Base-by-base conservation (phyloP, 1,140 invertebrate species). In the Hyles vespertilio region DNA sequence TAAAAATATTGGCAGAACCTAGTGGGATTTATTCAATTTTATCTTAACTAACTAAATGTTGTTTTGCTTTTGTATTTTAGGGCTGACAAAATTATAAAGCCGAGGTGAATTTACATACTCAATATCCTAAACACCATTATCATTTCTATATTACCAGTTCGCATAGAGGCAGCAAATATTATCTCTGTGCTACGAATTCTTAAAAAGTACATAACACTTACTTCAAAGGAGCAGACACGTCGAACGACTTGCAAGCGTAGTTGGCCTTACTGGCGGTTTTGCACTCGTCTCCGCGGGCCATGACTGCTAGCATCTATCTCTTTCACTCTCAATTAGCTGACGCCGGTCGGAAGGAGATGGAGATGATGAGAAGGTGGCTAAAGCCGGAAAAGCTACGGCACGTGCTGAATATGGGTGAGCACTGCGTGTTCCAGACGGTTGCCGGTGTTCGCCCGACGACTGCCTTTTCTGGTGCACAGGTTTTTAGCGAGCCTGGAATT, bases 351-450 rank as follows among this genome's bases (percentile, higher is more conserved):
- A 73, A 63, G 72, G 59, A 65, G 78, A 75, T 81, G 78, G 69
- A 67, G 76, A 77, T 74, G 77, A 69, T 57, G 68, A 48, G 63
- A 58, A 53, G 51, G 58, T 49, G 48, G 2, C 43, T 32, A 22
- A 22, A 45, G 65, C 47, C 7, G 55, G 55, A 10, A 50, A 33
- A 90, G 81, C 92, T 95, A 96, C 51, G 94, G 94, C 53, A 95
- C 94, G 94, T 95, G 94, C 84, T 95, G 94, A 59, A 95, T 90
- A 79, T 93, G 93, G 44, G 94, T 95, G 32, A 95, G 91, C 11
- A 96, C 94, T 79, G 94, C 91, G 72, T 95, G 91, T 91, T 95
- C 94, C 81, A 95, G 87, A 46, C 92, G 91, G 89, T 96, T 96
- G 73, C 93, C 94, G 81, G 93, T 91, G 87, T 95, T 95, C 68